Percentiles rank a stretch among this genome's conserved stretches.
Conservation (phyloP, 1,140 invertebrate genomes). For the Diabrotica virgifera region DNA sequence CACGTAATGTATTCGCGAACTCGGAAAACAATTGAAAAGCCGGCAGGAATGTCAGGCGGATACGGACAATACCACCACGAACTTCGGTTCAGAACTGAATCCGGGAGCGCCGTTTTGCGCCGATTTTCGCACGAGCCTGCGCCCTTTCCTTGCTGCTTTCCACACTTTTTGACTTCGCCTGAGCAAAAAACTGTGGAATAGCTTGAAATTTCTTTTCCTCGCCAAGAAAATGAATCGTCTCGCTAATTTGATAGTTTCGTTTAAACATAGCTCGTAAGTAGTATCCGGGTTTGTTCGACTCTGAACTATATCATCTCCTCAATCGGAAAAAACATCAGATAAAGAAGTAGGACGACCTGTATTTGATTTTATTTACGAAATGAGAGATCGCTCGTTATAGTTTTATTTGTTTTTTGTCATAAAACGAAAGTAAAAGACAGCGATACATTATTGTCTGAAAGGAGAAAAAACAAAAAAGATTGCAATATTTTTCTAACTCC, state of each 20-base stretch:
- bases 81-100: slow-evolving; percentile 4
- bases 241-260: slow-evolving; percentile 14
- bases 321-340: not conserved
- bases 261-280: not conserved
- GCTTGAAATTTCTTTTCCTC: not conserved
- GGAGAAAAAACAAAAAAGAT: too few relatives aligned
- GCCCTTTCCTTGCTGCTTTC: not conserved
- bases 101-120: slow-evolving; percentile 11
- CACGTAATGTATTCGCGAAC: not conserved
- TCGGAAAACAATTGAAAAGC: not conserved
- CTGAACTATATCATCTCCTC: not conserved
- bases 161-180: slow-evolving; percentile 1
- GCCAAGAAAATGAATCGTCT: not conserved
- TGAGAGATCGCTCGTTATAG: too few relatives aligned
- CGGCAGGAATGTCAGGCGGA: not conserved
- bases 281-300: not conserved
- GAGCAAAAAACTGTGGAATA: slow-evolving; percentile 4
- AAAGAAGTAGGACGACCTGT: too few relatives aligned
- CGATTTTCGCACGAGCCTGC: not conserved
- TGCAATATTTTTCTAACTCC: too few relatives aligned
- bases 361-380: too few relatives aligned
- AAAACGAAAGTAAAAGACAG: too few relatives aligned
- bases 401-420: too few relatives aligned
- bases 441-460: too few relatives aligned
- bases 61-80: not conserved